Percentiles rank a stretch among this genome's conserved stretches.
Evolutionary conservation across 2,113 vertebrate genomes (phyloP).

Genomic region (pig (Sus scrofa)): T2T-Sscrofa CM000812.6:193844001-193844500

Average conservation of each 20-base stretch:
- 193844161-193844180: not conserved
- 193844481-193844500: slow-evolving; percentile 27
- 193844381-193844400: slow-evolving; percentile 55
- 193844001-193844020: too few species aligned
- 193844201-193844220: not conserved
- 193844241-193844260: not conserved
- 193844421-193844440: slow-evolving; percentile 31
- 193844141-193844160: slow-evolving; percentile 25
- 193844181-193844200: not conserved
- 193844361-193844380: slow-evolving; percentile 11
- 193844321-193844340: not conserved
- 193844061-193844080: not conserved
- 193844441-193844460: slow-evolving; percentile 37
- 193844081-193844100: not conserved
- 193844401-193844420: slow-evolving; percentile 37
- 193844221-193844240: not conserved
- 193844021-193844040: slow-evolving; percentile 44
- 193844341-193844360: slow-evolving; percentile 5
- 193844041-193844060: not conserved
- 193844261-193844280: not conserved
- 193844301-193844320: not conserved
- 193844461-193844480: slow-evolving; percentile 36
- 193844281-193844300: not conserved
- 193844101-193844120: not conserved
- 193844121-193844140: slow-evolving; percentile 13